These are phyloP conservation scores for Limenitis camilla DNA, from an alignment of 2,888 invertebrate species.

Conservation along the genomic window DNA sequence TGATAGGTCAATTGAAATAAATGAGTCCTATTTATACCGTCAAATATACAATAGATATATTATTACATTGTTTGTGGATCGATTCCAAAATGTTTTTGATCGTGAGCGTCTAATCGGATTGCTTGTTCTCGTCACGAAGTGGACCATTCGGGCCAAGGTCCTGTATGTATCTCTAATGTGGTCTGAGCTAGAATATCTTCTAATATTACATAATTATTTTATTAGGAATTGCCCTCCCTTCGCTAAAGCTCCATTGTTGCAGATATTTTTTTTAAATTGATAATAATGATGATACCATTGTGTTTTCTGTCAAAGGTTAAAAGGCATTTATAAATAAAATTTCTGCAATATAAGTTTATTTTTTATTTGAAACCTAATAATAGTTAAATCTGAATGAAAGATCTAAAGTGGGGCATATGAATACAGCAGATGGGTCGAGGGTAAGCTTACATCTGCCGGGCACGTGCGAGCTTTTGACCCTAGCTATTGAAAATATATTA, in stretches of 20 bases:
- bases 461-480: slow-evolving; percentile 45
- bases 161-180: slow-evolving; percentile 42
- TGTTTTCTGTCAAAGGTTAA: no score
- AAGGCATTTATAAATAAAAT: no score
- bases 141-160: slow-evolving; percentile 52
- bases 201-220: slow-evolving; percentile 22
- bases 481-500: slow-evolving; percentile 4
- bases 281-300: no score
- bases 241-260: no score
- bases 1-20: slow-evolving; percentile 14
- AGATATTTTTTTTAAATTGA: no score
- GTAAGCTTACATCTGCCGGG: slow-evolving; percentile 49
- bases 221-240: slow-evolving; percentile 9
- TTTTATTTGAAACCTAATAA: background rate
- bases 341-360: no score
- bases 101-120: slow-evolving; percentile 40
- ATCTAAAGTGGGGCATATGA: slow-evolving; percentile 1
- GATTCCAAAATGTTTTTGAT: slow-evolving; percentile 20
- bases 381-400: slow-evolving; percentile 1
- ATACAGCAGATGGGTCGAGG: slow-evolving; percentile 39
- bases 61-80: slow-evolving; percentile 14
- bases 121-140: slow-evolving; percentile 46
- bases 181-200: slow-evolving; percentile 36
- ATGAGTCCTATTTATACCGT: slow-evolving; percentile 17
- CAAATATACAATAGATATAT: slow-evolving; percentile 10